Evolutionary conservation across 1,140 invertebrate species (phyloP), one percentile per base, ranked within the genome.

Genomic region (Aculops lycopersici): DNA sequence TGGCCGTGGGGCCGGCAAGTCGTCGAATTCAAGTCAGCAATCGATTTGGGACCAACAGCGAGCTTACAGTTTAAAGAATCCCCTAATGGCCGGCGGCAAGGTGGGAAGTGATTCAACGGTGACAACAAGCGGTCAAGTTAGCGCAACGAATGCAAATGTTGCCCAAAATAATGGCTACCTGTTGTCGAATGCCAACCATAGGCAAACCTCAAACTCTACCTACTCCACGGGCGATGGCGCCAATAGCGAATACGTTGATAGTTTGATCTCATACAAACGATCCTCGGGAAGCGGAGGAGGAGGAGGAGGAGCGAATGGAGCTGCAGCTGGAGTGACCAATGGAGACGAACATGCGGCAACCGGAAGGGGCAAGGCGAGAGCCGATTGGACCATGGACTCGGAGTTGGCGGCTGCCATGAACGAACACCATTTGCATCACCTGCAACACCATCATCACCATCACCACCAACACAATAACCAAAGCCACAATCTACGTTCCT

Each of bases 161-260:
- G 24, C 24, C 24, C 8, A 31, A 8, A 31, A n/a, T 31, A n/a
- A 8, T n/a, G 24, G 8, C 8, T n/a, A 31, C n/a, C 24, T 8
- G 24, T n/a, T 31, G 24, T 8, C 24, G 24, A n/a, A n/a, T n/a
- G 24, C 24, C 24, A n/a, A n/a, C 24, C 24, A 31, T 8, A 31
- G 8, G 24, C n/a, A 8, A 31, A n/a, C 24, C 24, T 8, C 8
- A 8, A 8, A 8, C 8, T 8, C 24, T 8, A 31, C 24, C 8
- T 31, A 31, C 24, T 31, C 24, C 8, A 31, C 24, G 8, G 24
- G 24, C n/a, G 24, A 31, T n/a, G 24, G 24, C 24, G 24, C 24
- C 24, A 41, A 42, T 18, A 45, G 45, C 24, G 45, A 46, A 15
- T 46, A 46, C 20, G 24, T 46, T 17, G 43, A 46, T 16, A 38